Base-by-base conservation (phyloP, 2,888 invertebrate species). In the Tetragonula carbonaria region DNA sequence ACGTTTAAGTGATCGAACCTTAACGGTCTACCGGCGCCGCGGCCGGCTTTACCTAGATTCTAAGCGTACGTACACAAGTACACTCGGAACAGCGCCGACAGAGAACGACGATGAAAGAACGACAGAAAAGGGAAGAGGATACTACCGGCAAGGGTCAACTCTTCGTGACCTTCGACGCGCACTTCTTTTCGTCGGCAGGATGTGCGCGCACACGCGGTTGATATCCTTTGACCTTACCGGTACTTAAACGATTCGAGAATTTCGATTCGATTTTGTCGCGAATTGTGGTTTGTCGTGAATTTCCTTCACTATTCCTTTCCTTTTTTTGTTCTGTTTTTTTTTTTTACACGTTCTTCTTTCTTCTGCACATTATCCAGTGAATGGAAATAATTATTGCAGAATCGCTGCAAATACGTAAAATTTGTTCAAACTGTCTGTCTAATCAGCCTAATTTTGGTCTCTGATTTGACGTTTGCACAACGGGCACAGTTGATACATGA, bases 1-100 rank as follows among this genome's bases (percentile, higher is more conserved):
- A 88, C 82, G 82, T 90, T 91, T 90, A 87, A 91, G 88, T 87
- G 90, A 91, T 91, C 91, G 91, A 89, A 91, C 89, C 90, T 91
- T 91, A 91, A 91, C 91, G 91, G 91, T 91, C 90, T 90, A 88
- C 89, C 90, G 88, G 78, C 80, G 86, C 76, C 82, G 88, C 84
- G 75, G 87, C 72, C 80, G 84, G 86, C 86, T 88, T 89, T 90
- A 90, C 90, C 90, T 87, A 88, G 81, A 87, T 89, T 86, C 89
- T 88, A 80, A 78, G 74, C 85, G 84, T 84, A 82, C 78, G 78
- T 70, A 84, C 74, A 71, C 78, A 71, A 62, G 67, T 73, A 78
- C 74, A 74, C 62, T 78, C 73, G 55, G 74, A 65, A 51, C 51
- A 53, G 57, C 51, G 28, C 2, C 45, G 51, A 33, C 28, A 50